phyloP scores from a whole-genome alignment of 2,113 vertebrate species.

The Caretta caretta region DNA sequence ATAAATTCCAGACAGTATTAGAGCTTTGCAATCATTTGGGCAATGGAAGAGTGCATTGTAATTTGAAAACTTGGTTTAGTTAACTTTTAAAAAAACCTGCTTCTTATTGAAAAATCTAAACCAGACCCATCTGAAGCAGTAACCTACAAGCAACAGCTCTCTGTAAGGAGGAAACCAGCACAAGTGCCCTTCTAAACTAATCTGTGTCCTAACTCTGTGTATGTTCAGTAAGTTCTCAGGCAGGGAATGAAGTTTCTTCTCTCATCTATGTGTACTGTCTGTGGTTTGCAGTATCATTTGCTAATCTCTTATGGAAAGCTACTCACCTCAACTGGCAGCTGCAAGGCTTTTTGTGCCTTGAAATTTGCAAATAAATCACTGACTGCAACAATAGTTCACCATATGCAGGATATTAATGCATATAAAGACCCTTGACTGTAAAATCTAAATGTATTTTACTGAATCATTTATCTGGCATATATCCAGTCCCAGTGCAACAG shows the following conservation, averaged over 20 bases:
- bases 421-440: neutral
- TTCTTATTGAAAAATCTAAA: neutral
- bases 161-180: neutral
- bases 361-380: neutral
- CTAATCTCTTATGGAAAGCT: neutral
- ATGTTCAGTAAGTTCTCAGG: neutral
- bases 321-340: neutral
- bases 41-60: neutral
- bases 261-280: neutral
- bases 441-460: neutral
- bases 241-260: neutral
- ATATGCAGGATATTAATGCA: neutral
- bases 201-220: neutral
- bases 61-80: neutral
- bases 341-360: neutral
- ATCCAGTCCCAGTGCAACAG: neutral
- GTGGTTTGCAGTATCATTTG: neutral
- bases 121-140: neutral
- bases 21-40: slow-evolving; percentile 1
- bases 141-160: slow-evolving; percentile 13
- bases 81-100: neutral
- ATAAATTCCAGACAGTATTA: neutral
- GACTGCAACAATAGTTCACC: neutral
- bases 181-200: neutral
- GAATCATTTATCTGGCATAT: neutral